Base-by-base conservation (phyloP, 2,113 vertebrate genomes). In the Dasyornis broadbenti region DNA sequence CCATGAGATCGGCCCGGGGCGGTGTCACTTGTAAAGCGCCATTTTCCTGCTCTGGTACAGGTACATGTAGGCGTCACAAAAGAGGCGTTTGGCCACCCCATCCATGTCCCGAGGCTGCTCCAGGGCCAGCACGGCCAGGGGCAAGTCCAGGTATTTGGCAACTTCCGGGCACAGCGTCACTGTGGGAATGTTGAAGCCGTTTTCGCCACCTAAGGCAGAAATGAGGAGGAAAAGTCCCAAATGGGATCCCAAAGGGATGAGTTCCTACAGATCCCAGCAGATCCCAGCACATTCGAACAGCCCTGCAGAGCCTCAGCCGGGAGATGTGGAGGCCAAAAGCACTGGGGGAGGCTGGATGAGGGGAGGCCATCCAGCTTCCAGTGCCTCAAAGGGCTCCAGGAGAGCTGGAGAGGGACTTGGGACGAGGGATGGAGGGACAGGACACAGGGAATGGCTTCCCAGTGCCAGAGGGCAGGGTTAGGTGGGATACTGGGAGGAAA, bases 31-130 rank as follows among this genome's bases (percentile, higher is more conserved):
- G 82, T 99, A 99, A 3, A 99, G 98, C 1, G 97, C 98, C 98
- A 99, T 98, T 76, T 94, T 98, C 82, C 94, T 97, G 96, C 98
- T 99, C 96, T 99, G 98, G 86, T 99, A 99, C 93, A 99, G 97
- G 96, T 98, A 99, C 98, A 99, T 99, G 97, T 99, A 99, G 94
- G 98, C 99, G 0, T 99, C 99, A 1, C 99, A 99, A 94, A 99
- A 98, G 68, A 99, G 98, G 35, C 99, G 98, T 30, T 99, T 99
- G 92, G 98, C 98, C 66, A 99, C 98, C 3, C 98, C 98, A 4
- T 98, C 98, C 98, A 99, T 99, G 83, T 99, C 98, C 23, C 99
- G 98, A 11, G 99, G 98, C 27, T 94, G 97, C 90, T 98, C 97
- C 95, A 90, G 96, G 73, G 98, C 98, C 89, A 99, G 96, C 45